A percentile compares a stretch with the other conserved stretches of the same genome.
Conservation (phyloP, 1,140 invertebrate species). For the Brachionus plicatilis region DNA sequence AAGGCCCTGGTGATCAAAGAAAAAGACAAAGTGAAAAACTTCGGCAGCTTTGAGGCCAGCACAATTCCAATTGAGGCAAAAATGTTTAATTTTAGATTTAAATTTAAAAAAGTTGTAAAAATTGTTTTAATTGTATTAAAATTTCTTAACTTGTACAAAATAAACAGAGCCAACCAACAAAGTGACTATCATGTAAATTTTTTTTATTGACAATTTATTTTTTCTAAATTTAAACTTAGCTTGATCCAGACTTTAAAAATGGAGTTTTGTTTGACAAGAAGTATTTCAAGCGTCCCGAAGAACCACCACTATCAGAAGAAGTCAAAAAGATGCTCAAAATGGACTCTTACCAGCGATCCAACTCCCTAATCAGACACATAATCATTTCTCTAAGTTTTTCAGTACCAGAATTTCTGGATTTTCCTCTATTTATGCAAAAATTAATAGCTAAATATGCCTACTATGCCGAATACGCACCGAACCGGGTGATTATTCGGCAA, state of each 20-base stretch:
- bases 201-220: neutral
- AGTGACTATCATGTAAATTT: neutral
- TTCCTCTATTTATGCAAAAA: conserved; percentile 29
- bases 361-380: neutral
- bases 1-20: neutral
- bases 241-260: neutral
- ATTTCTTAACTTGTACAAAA: neutral
- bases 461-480: neutral
- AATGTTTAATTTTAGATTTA: neutral
- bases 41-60: neutral
- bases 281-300: neutral
- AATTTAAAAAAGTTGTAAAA: conserved; percentile 13
- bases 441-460: conserved; percentile 8
- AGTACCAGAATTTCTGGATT: conserved; percentile 5
- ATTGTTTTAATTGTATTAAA: neutral
- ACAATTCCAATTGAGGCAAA: neutral
- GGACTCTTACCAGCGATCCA: neutral
- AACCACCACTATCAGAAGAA: neutral
- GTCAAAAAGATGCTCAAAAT: neutral
- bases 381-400: conserved; percentile 10
- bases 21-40: neutral
- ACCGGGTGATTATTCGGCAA: conserved; percentile 13
- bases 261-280: neutral
- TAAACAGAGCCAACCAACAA: neutral
- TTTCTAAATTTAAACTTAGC: neutral